These are phyloP conservation scores for Lepus timidus DNA, from an alignment of 2,113 vertebrate species.

Conservation along the genomic window DNA sequence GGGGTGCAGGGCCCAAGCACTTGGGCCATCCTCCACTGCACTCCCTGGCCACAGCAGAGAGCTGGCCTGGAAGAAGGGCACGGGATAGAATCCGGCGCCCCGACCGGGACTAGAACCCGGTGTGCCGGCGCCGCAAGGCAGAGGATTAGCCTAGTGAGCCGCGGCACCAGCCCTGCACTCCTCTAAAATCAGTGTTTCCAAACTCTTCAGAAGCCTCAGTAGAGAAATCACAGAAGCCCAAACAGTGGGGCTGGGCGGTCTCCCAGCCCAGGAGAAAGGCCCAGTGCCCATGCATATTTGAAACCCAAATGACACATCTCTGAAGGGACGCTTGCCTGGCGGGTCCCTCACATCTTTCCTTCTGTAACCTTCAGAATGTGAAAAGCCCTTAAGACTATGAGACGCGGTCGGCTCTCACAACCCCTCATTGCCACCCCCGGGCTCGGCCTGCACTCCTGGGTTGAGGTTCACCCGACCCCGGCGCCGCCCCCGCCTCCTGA, in stretches of 20 bases:
- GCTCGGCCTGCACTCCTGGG: not conserved
- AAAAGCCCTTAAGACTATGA: not conserved
- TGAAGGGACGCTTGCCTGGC: not conserved
- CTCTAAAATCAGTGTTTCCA: not conserved
- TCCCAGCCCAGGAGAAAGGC: not conserved
- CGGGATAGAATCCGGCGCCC: too few relatives aligned
- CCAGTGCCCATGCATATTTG: not conserved
- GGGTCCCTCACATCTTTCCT: not conserved
- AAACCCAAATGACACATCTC: not conserved
- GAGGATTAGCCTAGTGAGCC: too few relatives aligned
- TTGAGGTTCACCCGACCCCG: not conserved
- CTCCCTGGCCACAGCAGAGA: too few relatives aligned
- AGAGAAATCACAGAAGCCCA: not conserved
- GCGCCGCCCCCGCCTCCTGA: not conserved
- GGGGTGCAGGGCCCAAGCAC: too few relatives aligned
- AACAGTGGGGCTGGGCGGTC: not conserved
- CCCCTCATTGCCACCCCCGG: not conserved
- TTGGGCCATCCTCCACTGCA: too few relatives aligned
- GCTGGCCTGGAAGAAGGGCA: too few relatives aligned
- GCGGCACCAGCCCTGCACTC: not conserved
- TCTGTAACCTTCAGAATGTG: not conserved
- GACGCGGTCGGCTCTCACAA: accelerated
- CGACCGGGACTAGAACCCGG: too few relatives aligned
- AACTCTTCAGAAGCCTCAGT: not conserved
- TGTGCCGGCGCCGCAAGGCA: too few relatives aligned